Evolutionary conservation across 2,888 invertebrate genomes (phyloP), one percentile per base, ranked within the genome.

Genomic region (Bembecia ichneumoniformis): DNA sequence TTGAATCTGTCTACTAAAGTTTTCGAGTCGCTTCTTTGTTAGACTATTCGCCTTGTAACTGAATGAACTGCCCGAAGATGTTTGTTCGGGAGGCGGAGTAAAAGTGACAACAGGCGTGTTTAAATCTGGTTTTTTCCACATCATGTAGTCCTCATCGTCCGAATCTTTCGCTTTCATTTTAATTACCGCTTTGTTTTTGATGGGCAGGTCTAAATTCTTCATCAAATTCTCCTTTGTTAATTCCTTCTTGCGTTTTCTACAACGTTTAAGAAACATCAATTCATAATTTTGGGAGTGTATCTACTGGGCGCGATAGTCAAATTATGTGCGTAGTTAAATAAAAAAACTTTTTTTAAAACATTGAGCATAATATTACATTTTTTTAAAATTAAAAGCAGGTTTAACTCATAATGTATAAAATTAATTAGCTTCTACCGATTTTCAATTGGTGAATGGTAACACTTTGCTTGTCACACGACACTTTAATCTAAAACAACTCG

Each of bases 101-200:
- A 87, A 83, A 5, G 87, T 86, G 3, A 87, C 86, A 55, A 83
- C 76, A 3, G 87, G 86, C 14, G 80, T 67, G 1, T 67, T 70
- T 1, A 66, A 40, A 48, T 82, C 78, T 3, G 84, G 82, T 48
- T 86, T 82, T 56, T 82, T 82, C 87, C 87, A 87, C 53, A 72
- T 66, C 82, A 87, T 84, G 51, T 86, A 87, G 50, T 86, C 86
- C 66, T 87, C 87, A 46, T 87, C 87, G 50, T 87, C 87, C 0
- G 87, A 87, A 64, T 87, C 83, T 71, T 86, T 87, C 28, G 67
- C 73, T 68, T 84, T 84, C n/a, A 69, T 52, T 68, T 78, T 81
- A 36, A 65, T 64, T 43, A 69, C 50, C 44, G 73, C 55, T 62
- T 82, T 82, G 49, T 61, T 72, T 62, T 77, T 78, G 34, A 60